phyloP scores from a whole-genome alignment of 2,113 vertebrate genomes.

The Madoqua kirkii region DNA sequence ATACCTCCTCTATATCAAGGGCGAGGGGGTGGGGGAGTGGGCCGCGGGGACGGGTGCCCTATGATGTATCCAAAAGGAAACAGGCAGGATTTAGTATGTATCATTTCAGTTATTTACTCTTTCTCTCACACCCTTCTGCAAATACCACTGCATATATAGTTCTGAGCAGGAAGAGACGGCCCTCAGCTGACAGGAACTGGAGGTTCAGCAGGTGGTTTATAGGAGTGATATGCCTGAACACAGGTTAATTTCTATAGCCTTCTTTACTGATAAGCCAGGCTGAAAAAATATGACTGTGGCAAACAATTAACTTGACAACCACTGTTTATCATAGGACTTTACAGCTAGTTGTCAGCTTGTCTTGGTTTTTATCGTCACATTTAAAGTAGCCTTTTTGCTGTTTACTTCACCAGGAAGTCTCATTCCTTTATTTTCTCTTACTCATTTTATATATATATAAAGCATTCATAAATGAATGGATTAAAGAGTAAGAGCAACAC shows the following conservation, averaged over 20 bases:
- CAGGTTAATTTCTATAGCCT: neutral
- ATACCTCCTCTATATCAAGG: neutral
- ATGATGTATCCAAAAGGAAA: slow-evolving; percentile 39
- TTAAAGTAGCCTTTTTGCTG: neutral
- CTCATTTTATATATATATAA: neutral
- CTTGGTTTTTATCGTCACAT: neutral
- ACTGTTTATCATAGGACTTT: slow-evolving; percentile 43
- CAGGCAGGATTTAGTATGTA: slow-evolving; percentile 31
- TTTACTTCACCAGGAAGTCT: neutral
- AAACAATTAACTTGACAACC: slow-evolving; percentile 32
- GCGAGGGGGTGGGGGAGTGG: too few species aligned
- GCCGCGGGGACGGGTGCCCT: neutral
- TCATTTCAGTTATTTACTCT: slow-evolving; percentile 7
- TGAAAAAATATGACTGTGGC: slow-evolving; percentile 33
- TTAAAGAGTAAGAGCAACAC: neutral
- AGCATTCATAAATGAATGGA: neutral
- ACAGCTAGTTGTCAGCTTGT: neutral
- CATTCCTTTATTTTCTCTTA: slow-evolving; percentile 3
- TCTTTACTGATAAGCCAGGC: slow-evolving; percentile 22
- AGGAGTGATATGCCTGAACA: neutral
- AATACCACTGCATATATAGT: neutral
- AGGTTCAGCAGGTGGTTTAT: slow-evolving; percentile 40
- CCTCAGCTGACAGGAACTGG: neutral
- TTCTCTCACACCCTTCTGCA: slow-evolving; percentile 31
- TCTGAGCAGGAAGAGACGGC: neutral